Conservation (phyloP, 92 coral and sea anemone species). For the Epizoanthus scotinus region DNA sequence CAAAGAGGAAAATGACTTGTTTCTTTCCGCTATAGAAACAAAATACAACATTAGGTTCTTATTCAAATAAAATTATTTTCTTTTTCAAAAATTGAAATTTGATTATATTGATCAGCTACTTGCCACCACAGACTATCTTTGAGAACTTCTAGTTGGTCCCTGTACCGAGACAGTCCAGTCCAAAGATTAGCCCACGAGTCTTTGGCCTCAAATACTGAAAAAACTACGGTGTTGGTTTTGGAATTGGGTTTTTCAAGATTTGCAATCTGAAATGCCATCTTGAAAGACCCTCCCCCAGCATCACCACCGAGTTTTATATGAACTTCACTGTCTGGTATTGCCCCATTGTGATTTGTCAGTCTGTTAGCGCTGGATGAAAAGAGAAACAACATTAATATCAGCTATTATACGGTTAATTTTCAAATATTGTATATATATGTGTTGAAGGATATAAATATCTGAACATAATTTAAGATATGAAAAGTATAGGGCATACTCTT, state of each 20-base stretch:
- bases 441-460: too few species aligned
- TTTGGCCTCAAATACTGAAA: constrained; percentile 11
- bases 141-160: constrained; percentile 2
- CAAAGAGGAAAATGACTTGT: neutral
- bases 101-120: neutral
- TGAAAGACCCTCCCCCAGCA: constrained; percentile 36
- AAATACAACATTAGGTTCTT: neutral
- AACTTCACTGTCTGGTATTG: constrained; percentile 29
- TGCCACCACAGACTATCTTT: constrained; percentile 38
- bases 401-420: too few species aligned
- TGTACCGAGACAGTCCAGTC: constrained; percentile 5
- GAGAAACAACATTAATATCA: neutral
- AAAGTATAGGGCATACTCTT: constrained; percentile 9
- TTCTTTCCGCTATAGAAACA: constrained; percentile 6
- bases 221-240: constrained; percentile 13
- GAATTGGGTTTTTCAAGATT: constrained; percentile 26
- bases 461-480: neutral
- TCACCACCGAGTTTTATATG: constrained; percentile 44
- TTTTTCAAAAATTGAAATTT: neutral
- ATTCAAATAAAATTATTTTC: neutral
- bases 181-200: constrained; percentile 5
- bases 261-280: constrained; percentile 29
- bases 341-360: constrained; percentile 1
- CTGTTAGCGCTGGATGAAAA: neutral
- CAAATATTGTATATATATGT: too few species aligned